A percentile compares a stretch with the other conserved stretches of the same genome.
Evolutionary conservation across 2,113 vertebrate genomes (phyloP).

Genomic region (Passer montanus): DNA sequence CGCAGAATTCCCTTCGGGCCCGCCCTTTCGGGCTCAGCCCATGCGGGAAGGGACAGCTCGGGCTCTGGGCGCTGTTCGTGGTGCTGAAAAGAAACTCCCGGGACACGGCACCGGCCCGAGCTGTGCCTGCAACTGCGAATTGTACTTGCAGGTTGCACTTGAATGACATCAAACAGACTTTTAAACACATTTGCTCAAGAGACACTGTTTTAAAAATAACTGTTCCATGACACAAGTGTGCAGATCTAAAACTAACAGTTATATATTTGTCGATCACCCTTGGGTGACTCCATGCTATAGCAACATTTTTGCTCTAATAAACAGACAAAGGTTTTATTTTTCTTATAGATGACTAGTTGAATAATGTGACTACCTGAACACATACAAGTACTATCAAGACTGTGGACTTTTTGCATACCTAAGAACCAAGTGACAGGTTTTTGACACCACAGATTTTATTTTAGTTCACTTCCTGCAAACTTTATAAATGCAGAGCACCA

Average conservation of each 20-base stretch:
- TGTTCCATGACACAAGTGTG: neutral
- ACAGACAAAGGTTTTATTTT: neutral
- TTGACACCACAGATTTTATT: neutral
- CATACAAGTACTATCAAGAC: neutral
- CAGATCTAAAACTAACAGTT: neutral
- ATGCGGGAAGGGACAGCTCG: fast-evolving
- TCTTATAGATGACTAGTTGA: fast-evolving
- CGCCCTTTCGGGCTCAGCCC: fast-evolving
- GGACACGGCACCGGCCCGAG: no score
- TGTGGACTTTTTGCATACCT: neutral
- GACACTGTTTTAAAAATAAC: neutral
- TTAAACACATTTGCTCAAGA: neutral
- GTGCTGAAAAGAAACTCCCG: neutral
- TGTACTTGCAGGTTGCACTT: no score
- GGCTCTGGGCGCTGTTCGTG: neutral
- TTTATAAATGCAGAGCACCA: neutral
- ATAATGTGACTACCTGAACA: neutral
- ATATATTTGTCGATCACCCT: neutral
- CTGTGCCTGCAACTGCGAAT: fast-evolving
- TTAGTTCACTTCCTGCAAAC: neutral
- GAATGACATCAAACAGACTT: neutral
- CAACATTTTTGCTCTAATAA: neutral
- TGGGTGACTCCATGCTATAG: neutral
- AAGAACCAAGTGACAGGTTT: neutral
- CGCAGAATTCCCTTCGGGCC: neutral